Percentiles rank a stretch among this genome's conserved stretches.
phyloP scores from a whole-genome alignment of 2,797 vertebrate genomes.

The Cynodonichthys magdalenae region DNA sequence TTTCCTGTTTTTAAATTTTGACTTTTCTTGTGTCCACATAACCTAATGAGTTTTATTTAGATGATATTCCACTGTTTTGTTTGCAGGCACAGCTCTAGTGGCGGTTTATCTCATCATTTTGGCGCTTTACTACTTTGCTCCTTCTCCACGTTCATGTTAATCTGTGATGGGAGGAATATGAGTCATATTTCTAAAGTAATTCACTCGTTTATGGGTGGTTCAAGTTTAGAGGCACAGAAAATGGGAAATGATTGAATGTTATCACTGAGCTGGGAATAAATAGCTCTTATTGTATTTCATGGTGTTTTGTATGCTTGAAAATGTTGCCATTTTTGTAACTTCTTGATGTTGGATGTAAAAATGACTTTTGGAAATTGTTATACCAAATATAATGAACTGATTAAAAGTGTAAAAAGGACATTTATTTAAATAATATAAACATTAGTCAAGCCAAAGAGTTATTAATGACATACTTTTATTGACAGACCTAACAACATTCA shows the following conservation, averaged over 20 bases:
- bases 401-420: no score
- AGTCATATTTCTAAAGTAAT: constrained; percentile 1
- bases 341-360: background rate
- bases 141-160: constrained; percentile 85
- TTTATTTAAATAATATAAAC: no score
- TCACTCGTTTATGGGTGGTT: constrained; percentile 3
- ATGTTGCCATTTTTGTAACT: no score
- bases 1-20: background rate
- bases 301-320: no score
- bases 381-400: no score
- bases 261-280: background rate
- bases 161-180: background rate
- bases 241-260: background rate
- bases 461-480: constrained; percentile 78
- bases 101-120: constrained; percentile 89
- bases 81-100: constrained; percentile 84
- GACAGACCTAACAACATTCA: constrained; percentile 69
- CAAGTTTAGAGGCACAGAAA: background rate
- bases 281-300: background rate
- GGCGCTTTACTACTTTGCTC: constrained; percentile 86
- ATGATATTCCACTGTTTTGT: constrained; percentile 11
- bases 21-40: background rate
- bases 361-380: no score
- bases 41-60: background rate
- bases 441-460: constrained; percentile 19